Conservation (phyloP, 2,797 vertebrate genomes). For the Cuniculus paca region DNA sequence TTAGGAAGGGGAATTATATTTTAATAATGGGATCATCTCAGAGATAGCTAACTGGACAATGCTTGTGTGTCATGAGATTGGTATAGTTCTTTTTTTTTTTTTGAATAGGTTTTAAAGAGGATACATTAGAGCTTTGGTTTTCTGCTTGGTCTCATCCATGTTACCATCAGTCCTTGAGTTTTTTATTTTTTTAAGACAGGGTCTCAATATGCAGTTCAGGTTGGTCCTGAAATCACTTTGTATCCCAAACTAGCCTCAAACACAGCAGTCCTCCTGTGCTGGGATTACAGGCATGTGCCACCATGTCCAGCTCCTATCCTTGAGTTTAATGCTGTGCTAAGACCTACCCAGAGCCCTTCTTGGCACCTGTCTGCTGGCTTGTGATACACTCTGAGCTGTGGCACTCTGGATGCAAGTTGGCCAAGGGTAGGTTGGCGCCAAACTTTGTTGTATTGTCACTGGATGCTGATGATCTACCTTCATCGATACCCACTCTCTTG, state of each 20-base stretch:
- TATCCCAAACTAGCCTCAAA: not conserved
- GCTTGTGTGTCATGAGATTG: rapidly evolving
- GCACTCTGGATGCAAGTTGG: rapidly evolving
- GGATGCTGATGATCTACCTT: not conserved
- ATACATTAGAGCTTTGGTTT: conserved; percentile 83
- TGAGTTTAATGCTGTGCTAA: conserved; percentile 63
- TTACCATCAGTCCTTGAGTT: conserved; percentile 64
- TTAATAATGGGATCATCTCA: not conserved
- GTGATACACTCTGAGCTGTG: not conserved
- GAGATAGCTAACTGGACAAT: not conserved
- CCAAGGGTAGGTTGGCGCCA: not conserved
- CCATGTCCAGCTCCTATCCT: not conserved
- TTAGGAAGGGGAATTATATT: rapidly evolving
- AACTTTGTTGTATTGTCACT: not conserved
- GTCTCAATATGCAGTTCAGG: not conserved
- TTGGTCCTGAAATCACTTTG: not conserved
- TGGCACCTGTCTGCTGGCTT: not conserved
- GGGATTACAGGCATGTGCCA: not conserved
- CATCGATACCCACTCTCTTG: not conserved
- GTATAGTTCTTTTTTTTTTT: too few relatives aligned
- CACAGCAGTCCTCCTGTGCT: not conserved
- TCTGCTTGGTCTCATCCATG: conserved; percentile 42
- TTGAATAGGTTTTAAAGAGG: conserved; percentile 57
- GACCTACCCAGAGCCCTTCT: not conserved
- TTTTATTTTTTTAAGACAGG: not conserved